Evolutionary conservation across 2,797 vertebrate genomes (phyloP).

Genomic region (Sebastes trivittatus): DNA sequence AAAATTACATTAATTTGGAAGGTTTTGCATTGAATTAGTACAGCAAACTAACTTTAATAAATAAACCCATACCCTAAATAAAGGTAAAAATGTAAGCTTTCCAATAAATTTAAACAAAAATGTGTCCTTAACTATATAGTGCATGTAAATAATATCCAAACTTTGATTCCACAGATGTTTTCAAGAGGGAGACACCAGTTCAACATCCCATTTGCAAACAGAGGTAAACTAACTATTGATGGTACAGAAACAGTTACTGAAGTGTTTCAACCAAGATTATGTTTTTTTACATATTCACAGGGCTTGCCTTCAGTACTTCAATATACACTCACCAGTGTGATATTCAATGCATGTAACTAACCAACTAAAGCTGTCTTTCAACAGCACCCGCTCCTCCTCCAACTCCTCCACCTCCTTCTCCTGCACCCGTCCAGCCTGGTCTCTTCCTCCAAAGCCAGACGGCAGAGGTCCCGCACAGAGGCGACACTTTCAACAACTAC

Average conservation of each 20-base stretch:
- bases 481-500: constrained; percentile 57
- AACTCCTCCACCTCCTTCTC: not conserved
- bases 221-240: constrained; percentile 36
- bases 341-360: not conserved
- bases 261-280: not conserved
- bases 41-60: not conserved
- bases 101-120: no score
- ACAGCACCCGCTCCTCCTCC: constrained; percentile 8
- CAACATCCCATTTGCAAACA: constrained; percentile 22
- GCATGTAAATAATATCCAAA: not conserved
- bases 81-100: no score
- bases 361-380: not conserved
- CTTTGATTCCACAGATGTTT: constrained; percentile 42
- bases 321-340: not conserved
- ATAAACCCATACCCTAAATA: no score
- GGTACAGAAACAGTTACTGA: not conserved
- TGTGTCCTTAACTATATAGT: not conserved
- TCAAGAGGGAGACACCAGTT: constrained; percentile 18
- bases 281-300: not conserved
- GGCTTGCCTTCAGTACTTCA: not conserved
- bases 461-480: not conserved
- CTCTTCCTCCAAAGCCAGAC: not conserved
- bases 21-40: not conserved
- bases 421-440: not conserved
- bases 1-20: not conserved